Conservation (phyloP, 2,797 vertebrate genomes). For the Platyrinchus mystaceus region DNA sequence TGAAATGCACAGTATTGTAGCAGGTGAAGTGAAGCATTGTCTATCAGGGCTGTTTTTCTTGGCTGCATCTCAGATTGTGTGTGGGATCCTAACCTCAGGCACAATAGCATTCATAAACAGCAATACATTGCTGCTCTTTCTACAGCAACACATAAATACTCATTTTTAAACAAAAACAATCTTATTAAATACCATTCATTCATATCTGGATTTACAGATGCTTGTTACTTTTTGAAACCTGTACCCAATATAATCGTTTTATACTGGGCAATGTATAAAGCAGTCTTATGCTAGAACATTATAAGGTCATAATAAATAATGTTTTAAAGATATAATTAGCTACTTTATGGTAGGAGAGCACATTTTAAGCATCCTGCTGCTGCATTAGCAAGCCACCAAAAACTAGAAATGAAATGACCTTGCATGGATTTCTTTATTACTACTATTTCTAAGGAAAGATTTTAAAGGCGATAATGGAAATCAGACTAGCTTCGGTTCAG, state of each 20-base stretch:
- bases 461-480: conserved; percentile 49
- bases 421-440: conserved; percentile 2
- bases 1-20: conserved; percentile 92
- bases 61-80: conserved; percentile 98
- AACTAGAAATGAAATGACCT: conserved; percentile 28
- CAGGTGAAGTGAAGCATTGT: conserved; percentile 99
- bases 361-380: conserved; percentile 36
- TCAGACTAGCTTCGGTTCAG: conserved; percentile 22
- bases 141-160: conserved; percentile 88
- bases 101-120: conserved; percentile 95
- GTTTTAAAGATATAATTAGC: conserved; percentile 69
- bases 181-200: conserved; percentile 92
- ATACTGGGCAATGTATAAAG: conserved; percentile 70
- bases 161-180: conserved; percentile 93
- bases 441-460: conserved; percentile 24
- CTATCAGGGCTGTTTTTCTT: conserved; percentile 98
- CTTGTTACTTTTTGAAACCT: conserved; percentile 80
- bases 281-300: conserved; percentile 62
- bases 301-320: conserved; percentile 74
- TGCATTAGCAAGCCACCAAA: conserved; percentile 13
- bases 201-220: conserved; percentile 86
- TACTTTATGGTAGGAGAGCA: conserved; percentile 48
- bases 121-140: conserved; percentile 90
- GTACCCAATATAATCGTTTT: conserved; percentile 74
- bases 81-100: conserved; percentile 97